Evolutionary conservation across 1,140 invertebrate species (phyloP), one percentile per base, ranked within the genome.

Genomic region (Ditylenchus dipsaci): DNA sequence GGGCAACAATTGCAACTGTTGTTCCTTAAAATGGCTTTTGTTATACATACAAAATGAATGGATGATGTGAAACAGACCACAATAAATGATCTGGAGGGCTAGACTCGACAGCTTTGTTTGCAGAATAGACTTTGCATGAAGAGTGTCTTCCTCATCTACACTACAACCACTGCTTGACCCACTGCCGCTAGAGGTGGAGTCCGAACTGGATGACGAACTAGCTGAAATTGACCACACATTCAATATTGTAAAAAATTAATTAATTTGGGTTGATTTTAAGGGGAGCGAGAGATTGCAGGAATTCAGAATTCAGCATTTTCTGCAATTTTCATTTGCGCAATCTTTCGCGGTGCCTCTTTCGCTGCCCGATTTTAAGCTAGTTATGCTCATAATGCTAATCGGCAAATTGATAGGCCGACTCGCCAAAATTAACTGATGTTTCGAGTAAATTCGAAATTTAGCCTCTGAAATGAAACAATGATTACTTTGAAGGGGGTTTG

Each of bases 21-120:
- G 77, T 76, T 13, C 76, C 77, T 62, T 5, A 38, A 38, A n/a
- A n/a, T n/a, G n/a, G n/a, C n/a, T n/a, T n/a, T n/a, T n/a, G 33
- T 11, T 5, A 38, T 5, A 29, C 13, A 56, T 56, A 56, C 3
- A 5, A 13, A 5, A 5, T 13, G 13, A 13, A 56, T 5, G 53
- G 53, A 9, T 56, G 21, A 29, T 5, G 53, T 13, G 53, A 62
- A 42, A 45, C n/a, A 33, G 45, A 70, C 78, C 82, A 58, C 76
- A 77, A 65, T 82, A 82, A 53, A 82, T 82, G 66, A 83, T 83
- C 63, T 83, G 80, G 15, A 83, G 69, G 21, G 81, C 82, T 23
- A 83, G 67, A 45, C 76, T 72, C n/a, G 81, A 79, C 5, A 83
- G 68, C 62, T 83, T 83, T 9, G 77, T 74, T 65, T 83, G 81